Evolutionary conservation across 2,113 vertebrate genomes (phyloP).

Genomic region (Hypanus sabinus): DNA sequence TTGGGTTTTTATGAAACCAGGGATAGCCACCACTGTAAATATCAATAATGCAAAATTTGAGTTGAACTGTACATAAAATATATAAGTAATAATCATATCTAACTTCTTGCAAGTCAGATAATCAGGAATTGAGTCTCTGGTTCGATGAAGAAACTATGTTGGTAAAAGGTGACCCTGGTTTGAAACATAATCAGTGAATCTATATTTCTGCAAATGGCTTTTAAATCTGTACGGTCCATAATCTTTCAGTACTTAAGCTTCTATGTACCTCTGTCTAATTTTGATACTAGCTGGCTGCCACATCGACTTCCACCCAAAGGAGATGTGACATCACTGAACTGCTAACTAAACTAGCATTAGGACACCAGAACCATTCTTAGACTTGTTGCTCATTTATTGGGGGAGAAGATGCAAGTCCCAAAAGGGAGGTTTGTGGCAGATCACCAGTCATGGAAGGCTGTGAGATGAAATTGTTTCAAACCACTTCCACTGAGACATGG

Average conservation of each 20-base stretch:
- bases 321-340: background rate
- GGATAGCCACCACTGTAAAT: background rate
- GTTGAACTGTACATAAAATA: background rate
- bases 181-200: background rate
- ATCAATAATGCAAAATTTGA: background rate
- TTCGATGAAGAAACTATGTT: background rate
- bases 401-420: background rate
- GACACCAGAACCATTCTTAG: background rate
- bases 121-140: background rate
- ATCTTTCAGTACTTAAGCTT: background rate
- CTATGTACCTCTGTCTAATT: background rate
- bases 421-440: background rate
- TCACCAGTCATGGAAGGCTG: background rate
- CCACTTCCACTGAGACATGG: background rate
- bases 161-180: background rate
- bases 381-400: background rate
- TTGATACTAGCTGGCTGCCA: background rate
- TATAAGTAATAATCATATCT: background rate
- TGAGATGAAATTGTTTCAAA: background rate
- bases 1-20: background rate
- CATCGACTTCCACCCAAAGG: background rate
- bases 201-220: background rate
- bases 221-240: background rate
- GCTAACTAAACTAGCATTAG: background rate
- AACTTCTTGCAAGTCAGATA: background rate